phyloP scores from a whole-genome alignment of 1,140 invertebrate genomes.

The Aporrectodea caliginosa region DNA sequence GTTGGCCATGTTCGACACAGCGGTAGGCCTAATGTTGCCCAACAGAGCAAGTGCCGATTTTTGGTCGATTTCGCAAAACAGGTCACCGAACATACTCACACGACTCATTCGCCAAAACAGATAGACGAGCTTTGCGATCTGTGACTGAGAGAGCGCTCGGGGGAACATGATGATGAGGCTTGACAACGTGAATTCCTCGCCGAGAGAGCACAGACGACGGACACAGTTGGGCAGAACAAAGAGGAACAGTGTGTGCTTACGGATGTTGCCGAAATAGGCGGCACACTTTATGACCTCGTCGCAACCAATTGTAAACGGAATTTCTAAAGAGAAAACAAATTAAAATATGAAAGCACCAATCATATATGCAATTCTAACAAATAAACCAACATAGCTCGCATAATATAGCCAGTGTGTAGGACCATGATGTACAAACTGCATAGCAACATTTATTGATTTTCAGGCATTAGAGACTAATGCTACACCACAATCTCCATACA shows the following conservation, averaged over 20 bases:
- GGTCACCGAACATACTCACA: slow-evolving; percentile 23
- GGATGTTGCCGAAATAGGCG: slow-evolving; percentile 28
- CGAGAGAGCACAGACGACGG: slow-evolving; percentile 11
- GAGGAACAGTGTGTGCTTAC: slow-evolving; percentile 29
- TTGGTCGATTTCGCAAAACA: slow-evolving; percentile 30
- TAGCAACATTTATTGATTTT: too few relatives aligned
- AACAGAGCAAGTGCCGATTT: slow-evolving; percentile 23
- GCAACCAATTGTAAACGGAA: neutral
- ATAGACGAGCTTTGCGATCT: slow-evolving; percentile 28
- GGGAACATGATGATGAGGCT: slow-evolving; percentile 29
- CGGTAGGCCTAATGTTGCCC: slow-evolving; percentile 26
- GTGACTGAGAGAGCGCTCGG: neutral
- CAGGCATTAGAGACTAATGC: too few relatives aligned
- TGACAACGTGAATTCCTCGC: neutral
- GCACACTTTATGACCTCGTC: slow-evolving; percentile 28
- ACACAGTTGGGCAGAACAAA: slow-evolving; percentile 28
- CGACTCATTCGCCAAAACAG: slow-evolving; percentile 23
- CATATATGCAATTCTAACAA: neutral
- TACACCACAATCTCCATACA: too few relatives aligned
- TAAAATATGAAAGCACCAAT: neutral
- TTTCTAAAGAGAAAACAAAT: neutral
- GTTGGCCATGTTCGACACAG: neutral
- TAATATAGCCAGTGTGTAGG: neutral
- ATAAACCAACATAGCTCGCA: neutral
- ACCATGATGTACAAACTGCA: too few relatives aligned